These are phyloP conservation scores for Odocoileus virginianus DNA, from an alignment of 2,113 vertebrate genomes.

Conservation along the genomic window DNA sequence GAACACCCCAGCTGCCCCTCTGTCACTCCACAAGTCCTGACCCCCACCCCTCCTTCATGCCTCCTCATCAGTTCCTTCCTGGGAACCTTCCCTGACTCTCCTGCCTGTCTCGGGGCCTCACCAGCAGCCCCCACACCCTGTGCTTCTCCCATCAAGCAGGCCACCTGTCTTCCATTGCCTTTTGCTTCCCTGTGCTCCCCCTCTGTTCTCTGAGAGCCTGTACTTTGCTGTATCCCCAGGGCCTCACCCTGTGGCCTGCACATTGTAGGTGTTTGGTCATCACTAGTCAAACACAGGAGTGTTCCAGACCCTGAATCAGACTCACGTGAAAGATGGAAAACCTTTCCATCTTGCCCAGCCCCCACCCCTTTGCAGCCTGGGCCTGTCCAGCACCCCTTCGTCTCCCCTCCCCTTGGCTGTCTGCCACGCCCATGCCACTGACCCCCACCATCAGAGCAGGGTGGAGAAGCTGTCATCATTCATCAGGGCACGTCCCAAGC, in stretches of 20 bases:
- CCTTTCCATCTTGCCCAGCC: background rate
- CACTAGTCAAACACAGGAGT: background rate
- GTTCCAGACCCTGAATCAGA: background rate
- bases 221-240: background rate
- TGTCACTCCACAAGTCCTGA: background rate
- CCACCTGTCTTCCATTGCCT: background rate
- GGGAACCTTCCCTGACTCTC: background rate
- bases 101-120: background rate
- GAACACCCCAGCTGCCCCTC: background rate
- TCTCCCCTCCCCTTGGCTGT: background rate
- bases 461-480: background rate
- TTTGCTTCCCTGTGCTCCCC: background rate
- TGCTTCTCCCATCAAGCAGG: background rate
- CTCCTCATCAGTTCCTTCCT: background rate
- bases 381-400: too few species aligned
- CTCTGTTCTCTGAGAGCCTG: background rate
- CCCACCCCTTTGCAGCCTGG: background rate
- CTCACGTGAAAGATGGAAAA: background rate
- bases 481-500: slow-evolving; percentile 15
- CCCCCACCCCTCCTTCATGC: background rate
- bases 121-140: background rate
- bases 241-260: background rate
- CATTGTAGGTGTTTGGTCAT: background rate
- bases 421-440: background rate
- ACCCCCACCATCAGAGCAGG: background rate